These are phyloP conservation scores for Chrysina gloriosa DNA, from an alignment of 2,888 invertebrate genomes.

Conservation along the genomic window DNA sequence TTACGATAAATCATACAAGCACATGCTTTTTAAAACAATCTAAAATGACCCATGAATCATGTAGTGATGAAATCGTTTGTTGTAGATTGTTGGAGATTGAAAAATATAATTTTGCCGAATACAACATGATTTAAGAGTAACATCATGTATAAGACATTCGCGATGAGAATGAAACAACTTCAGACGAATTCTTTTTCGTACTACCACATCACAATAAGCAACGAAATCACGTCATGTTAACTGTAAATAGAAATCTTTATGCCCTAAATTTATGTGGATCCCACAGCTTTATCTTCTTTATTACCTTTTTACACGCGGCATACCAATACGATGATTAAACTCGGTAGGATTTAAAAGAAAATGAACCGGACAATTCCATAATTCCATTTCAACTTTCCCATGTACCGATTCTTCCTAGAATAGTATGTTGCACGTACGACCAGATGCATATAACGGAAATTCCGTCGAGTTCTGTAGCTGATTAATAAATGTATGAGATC, in stretches of 20 bases:
- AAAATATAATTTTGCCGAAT: too few species aligned
- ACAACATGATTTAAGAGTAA: too few species aligned
- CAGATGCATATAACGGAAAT: slow-evolving; percentile 15
- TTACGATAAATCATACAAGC: too few species aligned
- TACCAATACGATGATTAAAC: not conserved
- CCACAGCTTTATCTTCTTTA: slow-evolving; percentile 1
- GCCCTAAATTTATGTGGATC: not conserved
- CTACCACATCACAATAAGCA: too few species aligned
- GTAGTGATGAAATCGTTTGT: too few species aligned
- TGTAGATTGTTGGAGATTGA: too few species aligned
- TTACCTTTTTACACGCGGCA: slow-evolving; percentile 1
- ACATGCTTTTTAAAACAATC: too few species aligned
- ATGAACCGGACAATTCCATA: slow-evolving; percentile 1
- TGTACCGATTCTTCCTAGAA: slow-evolving; percentile 19
- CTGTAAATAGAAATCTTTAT: slow-evolving; percentile 6
- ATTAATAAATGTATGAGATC: not conserved
- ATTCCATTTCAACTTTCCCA: slow-evolving; percentile 33
- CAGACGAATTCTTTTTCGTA: too few species aligned
- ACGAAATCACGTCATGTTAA: not conserved
- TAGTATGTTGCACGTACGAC: not conserved
- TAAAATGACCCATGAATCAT: too few species aligned
- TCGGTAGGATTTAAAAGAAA: not conserved
- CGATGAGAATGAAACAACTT: too few species aligned
- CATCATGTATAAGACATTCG: too few species aligned
- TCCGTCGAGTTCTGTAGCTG: not conserved